Conservation (phyloP, 2,113 vertebrate species). For the Stomatorhinus ivindoensis region DNA sequence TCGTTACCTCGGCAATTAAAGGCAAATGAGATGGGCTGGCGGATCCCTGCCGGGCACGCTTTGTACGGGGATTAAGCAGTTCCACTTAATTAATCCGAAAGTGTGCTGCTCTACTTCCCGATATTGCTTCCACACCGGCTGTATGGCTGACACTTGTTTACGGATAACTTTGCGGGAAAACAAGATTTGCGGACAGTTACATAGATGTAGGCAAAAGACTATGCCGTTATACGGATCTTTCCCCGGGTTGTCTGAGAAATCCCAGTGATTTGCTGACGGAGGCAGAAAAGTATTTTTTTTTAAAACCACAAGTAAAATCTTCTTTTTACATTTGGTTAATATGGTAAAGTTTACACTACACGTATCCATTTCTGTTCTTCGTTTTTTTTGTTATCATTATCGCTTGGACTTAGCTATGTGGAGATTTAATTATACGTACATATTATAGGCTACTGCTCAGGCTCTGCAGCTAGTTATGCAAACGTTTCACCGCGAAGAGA, state of each 20-base stretch:
- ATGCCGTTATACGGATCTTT: neutral
- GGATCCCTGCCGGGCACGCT: constrained; percentile 8
- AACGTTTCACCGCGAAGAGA: neutral
- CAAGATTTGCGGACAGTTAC: neutral
- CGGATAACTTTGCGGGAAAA: neutral
- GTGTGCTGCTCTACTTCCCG: constrained; percentile 12
- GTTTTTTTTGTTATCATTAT: neutral
- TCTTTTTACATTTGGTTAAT: neutral
- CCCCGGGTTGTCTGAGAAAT: neutral
- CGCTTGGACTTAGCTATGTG: neutral
- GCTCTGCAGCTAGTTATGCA: neutral
- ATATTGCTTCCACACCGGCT: neutral
- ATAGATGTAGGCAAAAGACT: neutral
- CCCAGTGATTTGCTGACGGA: neutral
- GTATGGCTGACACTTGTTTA: constrained; percentile 4
- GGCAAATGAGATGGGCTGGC: constrained; percentile 4
- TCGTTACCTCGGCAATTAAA: constrained; percentile 19
- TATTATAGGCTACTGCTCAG: neutral
- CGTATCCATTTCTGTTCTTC: neutral
- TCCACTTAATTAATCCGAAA: constrained; percentile 21
- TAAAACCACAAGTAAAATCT: neutral
- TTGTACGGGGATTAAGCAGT: constrained; percentile 22
- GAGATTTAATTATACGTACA: neutral
- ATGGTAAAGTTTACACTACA: neutral
- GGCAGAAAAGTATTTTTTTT: neutral